phyloP scores from a whole-genome alignment of 2,113 vertebrate genomes.

The Brachirus orientalis region DNA sequence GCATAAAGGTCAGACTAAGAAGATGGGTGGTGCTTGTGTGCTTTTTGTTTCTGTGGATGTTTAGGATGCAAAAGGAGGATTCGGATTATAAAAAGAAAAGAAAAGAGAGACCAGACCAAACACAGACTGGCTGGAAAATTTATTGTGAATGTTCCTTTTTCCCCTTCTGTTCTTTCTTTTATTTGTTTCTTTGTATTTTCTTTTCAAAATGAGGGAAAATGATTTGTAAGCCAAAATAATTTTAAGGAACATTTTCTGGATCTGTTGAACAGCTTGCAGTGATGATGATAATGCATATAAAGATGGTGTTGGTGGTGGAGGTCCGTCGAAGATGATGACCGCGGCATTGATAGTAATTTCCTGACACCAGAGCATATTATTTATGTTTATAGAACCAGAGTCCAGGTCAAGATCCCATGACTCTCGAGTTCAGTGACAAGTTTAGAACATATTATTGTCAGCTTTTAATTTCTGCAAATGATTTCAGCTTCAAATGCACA shows the following conservation, averaged over 20 bases:
- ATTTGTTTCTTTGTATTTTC: conserved; percentile 17
- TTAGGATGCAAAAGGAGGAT: conserved; percentile 70
- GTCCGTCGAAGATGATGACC: conserved; percentile 4
- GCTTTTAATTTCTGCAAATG: conserved; percentile 68
- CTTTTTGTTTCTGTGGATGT: conserved; percentile 83
- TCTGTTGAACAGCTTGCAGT: conserved; percentile 83
- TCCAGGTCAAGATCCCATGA: conserved; percentile 28
- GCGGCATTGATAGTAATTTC: conserved; percentile 21
- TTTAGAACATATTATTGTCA: conserved; percentile 84
- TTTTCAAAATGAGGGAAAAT: conserved; percentile 78
- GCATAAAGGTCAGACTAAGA: conserved; percentile 20
- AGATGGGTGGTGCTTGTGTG: conserved; percentile 50
- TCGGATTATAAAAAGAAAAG: conserved; percentile 28
- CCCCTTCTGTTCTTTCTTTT: not conserved
- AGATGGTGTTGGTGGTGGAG: conserved; percentile 31
- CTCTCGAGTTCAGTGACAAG: conserved; percentile 61
- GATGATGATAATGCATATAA: conserved; percentile 32
- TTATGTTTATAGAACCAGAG: conserved; percentile 85
- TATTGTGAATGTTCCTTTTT: conserved; percentile 82
- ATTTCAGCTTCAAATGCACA: conserved; percentile 80
- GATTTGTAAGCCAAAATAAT: conserved; percentile 85
- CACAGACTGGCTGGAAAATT: conserved; percentile 81
- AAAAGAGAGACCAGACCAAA: conserved; percentile 81
- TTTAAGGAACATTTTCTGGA: conserved; percentile 79
- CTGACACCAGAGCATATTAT: conserved; percentile 70